Evolutionary conservation across 1,140 invertebrate species (phyloP).

Genomic region (Dysdera silvatica): DNA sequence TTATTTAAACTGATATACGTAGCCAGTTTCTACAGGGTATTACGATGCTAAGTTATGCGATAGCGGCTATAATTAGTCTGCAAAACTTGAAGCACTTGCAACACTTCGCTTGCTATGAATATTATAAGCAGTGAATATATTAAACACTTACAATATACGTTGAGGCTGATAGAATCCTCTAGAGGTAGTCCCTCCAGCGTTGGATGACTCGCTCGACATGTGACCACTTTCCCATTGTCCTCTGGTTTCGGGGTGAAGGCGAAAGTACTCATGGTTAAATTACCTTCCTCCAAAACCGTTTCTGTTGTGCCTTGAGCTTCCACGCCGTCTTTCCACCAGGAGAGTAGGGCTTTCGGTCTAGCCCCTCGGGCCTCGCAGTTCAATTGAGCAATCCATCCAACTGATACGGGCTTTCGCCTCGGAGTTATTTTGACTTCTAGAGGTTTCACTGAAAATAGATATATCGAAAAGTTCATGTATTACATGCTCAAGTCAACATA

Average conservation of each 20-base stretch:
- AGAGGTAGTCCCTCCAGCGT: conserved; percentile 51
- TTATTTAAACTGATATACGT: no score
- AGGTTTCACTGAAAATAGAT: conserved; percentile 59
- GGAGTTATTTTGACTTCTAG: conserved; percentile 67
- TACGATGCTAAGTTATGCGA: no score
- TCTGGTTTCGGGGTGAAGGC: conserved; percentile 20
- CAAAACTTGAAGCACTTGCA: no score
- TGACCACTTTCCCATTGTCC: conserved; percentile 24
- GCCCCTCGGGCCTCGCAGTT: conserved; percentile 52
- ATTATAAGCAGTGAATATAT: no score
- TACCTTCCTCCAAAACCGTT: conserved; percentile 43
- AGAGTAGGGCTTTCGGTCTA: conserved; percentile 68
- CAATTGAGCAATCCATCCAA: conserved; percentile 12
- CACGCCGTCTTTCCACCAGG: conserved; percentile 69
- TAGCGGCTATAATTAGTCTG: no score
- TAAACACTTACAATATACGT: neutral
- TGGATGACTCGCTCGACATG: conserved; percentile 31
- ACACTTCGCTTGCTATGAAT: no score
- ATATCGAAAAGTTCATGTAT: no score
- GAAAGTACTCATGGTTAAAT: conserved; percentile 30
- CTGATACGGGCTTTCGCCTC: conserved; percentile 49
- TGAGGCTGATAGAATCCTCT: conserved; percentile 44
- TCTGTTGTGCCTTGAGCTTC: conserved; percentile 42
- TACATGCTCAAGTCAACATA: no score
- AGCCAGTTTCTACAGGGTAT: no score